phyloP scores from a whole-genome alignment of 2,113 vertebrate genomes.

The Otus sunia region DNA sequence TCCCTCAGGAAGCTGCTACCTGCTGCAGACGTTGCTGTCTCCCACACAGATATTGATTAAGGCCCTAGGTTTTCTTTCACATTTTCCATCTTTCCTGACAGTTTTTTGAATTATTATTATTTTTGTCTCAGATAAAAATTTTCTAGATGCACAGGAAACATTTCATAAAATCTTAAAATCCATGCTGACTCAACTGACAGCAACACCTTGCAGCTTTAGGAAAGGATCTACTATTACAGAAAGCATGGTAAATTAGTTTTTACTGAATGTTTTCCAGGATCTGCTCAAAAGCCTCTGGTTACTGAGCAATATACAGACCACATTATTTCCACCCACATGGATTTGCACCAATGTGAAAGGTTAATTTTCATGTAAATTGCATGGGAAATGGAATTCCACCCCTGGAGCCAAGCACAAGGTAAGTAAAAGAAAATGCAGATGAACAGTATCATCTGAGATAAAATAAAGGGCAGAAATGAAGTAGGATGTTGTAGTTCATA shows the following conservation, averaged over 20 bases:
- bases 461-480: not conserved
- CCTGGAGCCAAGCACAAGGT: not conserved
- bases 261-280: not conserved
- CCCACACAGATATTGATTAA: not conserved
- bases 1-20: not conserved
- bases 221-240: not conserved
- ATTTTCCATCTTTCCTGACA: not conserved
- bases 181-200: not conserved
- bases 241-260: not conserved
- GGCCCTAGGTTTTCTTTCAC: not conserved
- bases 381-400: not conserved
- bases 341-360: not conserved
- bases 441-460: not conserved
- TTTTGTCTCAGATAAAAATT: not conserved
- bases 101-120: not conserved
- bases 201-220: not conserved
- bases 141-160: not conserved
- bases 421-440: not conserved
- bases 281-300: not conserved
- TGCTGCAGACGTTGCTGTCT: not conserved
- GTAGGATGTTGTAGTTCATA: not conserved
- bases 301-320: not conserved
- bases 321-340: not conserved
- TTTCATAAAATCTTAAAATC: not conserved
- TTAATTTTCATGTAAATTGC: conserved; percentile 48